Percentiles rank a stretch among this genome's conserved stretches.
Conservation (phyloP, 2,888 invertebrate genomes). For the Unio pictorum region DNA sequence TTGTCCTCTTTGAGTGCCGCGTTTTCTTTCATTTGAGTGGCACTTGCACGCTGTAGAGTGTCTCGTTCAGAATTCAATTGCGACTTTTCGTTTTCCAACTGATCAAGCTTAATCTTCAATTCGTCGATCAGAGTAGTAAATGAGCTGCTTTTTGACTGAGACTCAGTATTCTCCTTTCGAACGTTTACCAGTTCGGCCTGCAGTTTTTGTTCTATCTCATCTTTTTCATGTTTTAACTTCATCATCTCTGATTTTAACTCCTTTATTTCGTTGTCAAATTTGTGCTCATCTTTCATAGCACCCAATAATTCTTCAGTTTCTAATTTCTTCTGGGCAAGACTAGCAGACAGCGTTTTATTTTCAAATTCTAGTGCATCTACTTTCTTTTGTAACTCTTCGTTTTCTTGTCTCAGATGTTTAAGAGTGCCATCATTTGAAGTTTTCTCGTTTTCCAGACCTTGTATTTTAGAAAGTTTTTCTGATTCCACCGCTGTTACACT, state of each 20-base stretch:
- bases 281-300: slow-evolving; percentile 45
- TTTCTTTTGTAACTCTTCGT: slow-evolving; percentile 27
- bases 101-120: slow-evolving; percentile 27
- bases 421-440: slow-evolving; percentile 29
- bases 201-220: slow-evolving; percentile 26
- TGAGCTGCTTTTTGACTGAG: slow-evolving; percentile 13
- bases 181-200: slow-evolving; percentile 28
- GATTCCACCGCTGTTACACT: slow-evolving; percentile 29
- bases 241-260: slow-evolving; percentile 26
- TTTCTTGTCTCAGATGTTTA: slow-evolving; percentile 23
- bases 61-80: slow-evolving; percentile 16
- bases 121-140: slow-evolving; percentile 17
- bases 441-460: slow-evolving; percentile 32
- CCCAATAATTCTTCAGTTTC: slow-evolving; percentile 38
- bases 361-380: slow-evolving; percentile 35
- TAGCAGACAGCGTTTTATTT: slow-evolving; percentile 38
- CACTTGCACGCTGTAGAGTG: slow-evolving; percentile 7
- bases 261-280: slow-evolving; percentile 43
- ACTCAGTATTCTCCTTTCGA: slow-evolving; percentile 22
- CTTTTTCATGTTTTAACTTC: slow-evolving; percentile 28
- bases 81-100: slow-evolving; percentile 26
- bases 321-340: slow-evolving; percentile 34
- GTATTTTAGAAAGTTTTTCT: slow-evolving; percentile 29
- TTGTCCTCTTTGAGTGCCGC: slow-evolving; percentile 22
- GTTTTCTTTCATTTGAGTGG: slow-evolving; percentile 25